Conservation (phyloP, 2,797 vertebrate species). For the Sphenopsis melanotis region DNA sequence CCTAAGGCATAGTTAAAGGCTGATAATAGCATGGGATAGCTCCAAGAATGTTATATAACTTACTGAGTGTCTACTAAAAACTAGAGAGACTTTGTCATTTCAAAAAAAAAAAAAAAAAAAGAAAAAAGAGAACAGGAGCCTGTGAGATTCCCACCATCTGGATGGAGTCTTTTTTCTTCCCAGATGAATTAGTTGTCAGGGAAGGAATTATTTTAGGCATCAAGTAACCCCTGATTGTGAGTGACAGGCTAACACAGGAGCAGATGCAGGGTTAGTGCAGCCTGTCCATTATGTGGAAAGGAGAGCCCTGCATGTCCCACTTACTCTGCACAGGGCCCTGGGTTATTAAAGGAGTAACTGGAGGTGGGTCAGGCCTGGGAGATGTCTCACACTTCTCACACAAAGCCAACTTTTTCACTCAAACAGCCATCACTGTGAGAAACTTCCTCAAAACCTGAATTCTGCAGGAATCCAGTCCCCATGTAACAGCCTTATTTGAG, state of each 20-base stretch:
- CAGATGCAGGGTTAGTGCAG: conserved; percentile 59
- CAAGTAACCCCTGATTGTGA: conserved; percentile 37
- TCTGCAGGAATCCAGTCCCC: neutral
- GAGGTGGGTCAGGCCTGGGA: conserved; percentile 19
- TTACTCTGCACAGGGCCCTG: conserved; percentile 12
- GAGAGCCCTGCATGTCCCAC: conserved; percentile 26
- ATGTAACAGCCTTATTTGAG: neutral
- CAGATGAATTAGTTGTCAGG: conserved; percentile 67
- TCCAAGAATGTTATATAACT: conserved; percentile 56
- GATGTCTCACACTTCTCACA: neutral
- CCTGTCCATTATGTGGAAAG: conserved; percentile 41
- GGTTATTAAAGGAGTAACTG: neutral
- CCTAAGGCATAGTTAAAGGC: neutral
- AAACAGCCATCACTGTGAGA: neutral
- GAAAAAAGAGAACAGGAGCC: neutral
- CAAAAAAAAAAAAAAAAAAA: neutral
- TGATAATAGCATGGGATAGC: neutral
- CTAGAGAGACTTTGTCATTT: neutral
- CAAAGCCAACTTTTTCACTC: neutral
- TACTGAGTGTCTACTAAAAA: conserved; percentile 1
- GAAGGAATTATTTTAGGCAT: conserved; percentile 56
- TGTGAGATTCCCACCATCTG: conserved; percentile 63
- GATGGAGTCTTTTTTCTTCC: conserved; percentile 64
- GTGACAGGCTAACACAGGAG: conserved; percentile 63
- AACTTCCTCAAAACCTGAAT: neutral